A percentile compares a stretch with the other conserved stretches of the same genome.
These are phyloP conservation scores for Beroe forskalii DNA, from an alignment of 37 sponge, comb jelly and placozoan species.

Conservation along the genomic window DNA sequence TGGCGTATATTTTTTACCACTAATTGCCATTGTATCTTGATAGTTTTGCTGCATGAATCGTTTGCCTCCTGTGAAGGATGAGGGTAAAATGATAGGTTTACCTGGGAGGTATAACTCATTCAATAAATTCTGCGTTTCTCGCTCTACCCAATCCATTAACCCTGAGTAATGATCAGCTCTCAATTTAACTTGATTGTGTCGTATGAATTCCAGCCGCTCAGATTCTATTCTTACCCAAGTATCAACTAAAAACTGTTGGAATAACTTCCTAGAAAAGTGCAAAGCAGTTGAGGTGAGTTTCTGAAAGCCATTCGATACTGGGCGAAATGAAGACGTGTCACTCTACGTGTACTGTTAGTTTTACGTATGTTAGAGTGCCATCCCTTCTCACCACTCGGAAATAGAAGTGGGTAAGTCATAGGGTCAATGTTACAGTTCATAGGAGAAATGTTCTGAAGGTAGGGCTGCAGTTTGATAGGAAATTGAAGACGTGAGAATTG, in stretches of 20 bases:
- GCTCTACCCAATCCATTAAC: conserved; percentile 43
- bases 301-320: conserved; percentile 27
- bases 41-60: conserved; percentile 71
- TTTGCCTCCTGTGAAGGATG: conserved; percentile 72
- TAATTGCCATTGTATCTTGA: conserved; percentile 75
- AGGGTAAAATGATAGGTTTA: conserved; percentile 69
- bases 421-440: too few relatives aligned
- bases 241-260: conserved; percentile 75
- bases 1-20: conserved; percentile 67
- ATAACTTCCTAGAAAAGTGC: conserved; percentile 50
- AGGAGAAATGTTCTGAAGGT: too few relatives aligned
- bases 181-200: conserved; percentile 47
- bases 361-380: background rate
- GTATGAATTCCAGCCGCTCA: conserved; percentile 68
- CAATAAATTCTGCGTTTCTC: conserved; percentile 19
- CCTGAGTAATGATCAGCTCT: conserved; percentile 66
- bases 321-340: background rate
- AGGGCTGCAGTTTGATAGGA: background rate
- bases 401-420: too few relatives aligned
- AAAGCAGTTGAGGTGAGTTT: background rate
- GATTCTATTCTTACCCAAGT: conserved; percentile 70
- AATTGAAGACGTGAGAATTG: background rate
- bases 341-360: too few relatives aligned
- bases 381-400: background rate
- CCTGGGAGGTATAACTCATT: conserved; percentile 69